A percentile compares a stretch with the other conserved stretches of the same genome.
phyloP scores from a whole-genome alignment of 64 coral and sea anemone genomes.

The Anthopleura sola region DNA sequence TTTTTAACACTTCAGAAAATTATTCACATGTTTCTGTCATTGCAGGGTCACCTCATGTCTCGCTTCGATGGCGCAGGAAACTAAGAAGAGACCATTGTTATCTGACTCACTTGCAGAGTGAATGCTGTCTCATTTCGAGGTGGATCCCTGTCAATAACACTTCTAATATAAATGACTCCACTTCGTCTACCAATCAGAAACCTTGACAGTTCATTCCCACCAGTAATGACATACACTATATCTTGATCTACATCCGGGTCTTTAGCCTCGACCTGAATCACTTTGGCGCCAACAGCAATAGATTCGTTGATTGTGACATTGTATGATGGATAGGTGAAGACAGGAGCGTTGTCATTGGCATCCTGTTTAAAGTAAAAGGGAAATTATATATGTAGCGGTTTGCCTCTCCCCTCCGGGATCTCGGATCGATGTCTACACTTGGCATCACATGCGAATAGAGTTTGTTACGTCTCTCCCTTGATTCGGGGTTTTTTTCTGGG shows the following conservation, averaged over 20 bases:
- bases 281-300: slow-evolving; percentile 27
- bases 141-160: slow-evolving; percentile 75
- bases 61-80: too few relatives aligned
- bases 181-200: slow-evolving; percentile 85
- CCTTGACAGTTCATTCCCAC: slow-evolving; percentile 49
- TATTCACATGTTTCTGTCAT: too few relatives aligned
- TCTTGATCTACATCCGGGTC: slow-evolving; percentile 54
- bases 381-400: too few relatives aligned
- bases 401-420: too few relatives aligned
- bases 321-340: slow-evolving; percentile 35
- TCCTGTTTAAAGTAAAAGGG: slow-evolving; percentile 28
- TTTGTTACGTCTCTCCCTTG: too few relatives aligned
- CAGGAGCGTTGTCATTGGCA: slow-evolving; percentile 20
- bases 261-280: slow-evolving; percentile 56
- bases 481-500: too few relatives aligned
- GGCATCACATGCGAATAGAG: too few relatives aligned
- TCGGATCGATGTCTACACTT: too few relatives aligned
- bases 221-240: slow-evolving; percentile 67
- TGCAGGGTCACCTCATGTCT: too few relatives aligned
- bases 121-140: slow-evolving; percentile 68
- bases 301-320: slow-evolving; percentile 56
- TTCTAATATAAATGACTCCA: slow-evolving; percentile 59
- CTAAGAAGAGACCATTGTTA: too few relatives aligned
- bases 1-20: too few relatives aligned
- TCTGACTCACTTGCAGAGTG: slow-evolving; percentile 35